Conservation (phyloP, 2,113 vertebrate species). For the Toxotes chatareus region DNA sequence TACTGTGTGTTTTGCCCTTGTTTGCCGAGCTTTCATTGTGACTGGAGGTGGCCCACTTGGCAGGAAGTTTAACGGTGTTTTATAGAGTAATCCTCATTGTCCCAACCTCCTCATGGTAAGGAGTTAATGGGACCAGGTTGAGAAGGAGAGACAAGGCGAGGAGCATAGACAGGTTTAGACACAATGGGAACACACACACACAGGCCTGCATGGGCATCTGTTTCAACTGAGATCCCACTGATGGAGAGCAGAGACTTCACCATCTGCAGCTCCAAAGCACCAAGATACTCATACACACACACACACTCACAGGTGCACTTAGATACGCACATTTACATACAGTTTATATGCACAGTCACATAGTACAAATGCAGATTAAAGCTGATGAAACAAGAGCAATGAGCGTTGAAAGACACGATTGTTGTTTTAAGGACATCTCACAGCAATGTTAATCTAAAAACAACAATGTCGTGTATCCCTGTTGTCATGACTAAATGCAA, state of each 20-base stretch:
- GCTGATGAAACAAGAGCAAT: neutral
- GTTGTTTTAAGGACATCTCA: neutral
- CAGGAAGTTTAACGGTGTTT: constrained; percentile 54
- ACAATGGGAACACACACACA: constrained; percentile 79
- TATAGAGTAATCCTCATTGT: constrained; percentile 54
- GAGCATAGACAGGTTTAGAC: constrained; percentile 72
- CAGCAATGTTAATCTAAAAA: neutral
- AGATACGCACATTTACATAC: constrained; percentile 7
- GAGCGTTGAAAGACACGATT: neutral
- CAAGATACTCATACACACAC: constrained; percentile 4
- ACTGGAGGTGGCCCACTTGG: constrained; percentile 66
- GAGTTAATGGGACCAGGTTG: constrained; percentile 78
- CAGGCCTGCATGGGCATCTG: constrained; percentile 64
- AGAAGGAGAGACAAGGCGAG: constrained; percentile 54
- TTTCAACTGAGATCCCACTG: constrained; percentile 58
- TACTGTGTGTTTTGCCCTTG: constrained; percentile 47
- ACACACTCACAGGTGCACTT: neutral
- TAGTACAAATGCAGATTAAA: neutral
- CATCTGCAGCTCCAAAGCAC: constrained; percentile 50
- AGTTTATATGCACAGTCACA: neutral
- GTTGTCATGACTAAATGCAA: constrained; percentile 47
- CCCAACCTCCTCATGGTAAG: constrained; percentile 53
- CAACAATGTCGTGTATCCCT: neutral
- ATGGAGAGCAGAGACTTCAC: constrained; percentile 63
- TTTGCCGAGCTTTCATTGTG: constrained; percentile 55